These are phyloP conservation scores for Calliopsis andreniformis DNA, from an alignment of 1,140 invertebrate species.

Conservation along the genomic window DNA sequence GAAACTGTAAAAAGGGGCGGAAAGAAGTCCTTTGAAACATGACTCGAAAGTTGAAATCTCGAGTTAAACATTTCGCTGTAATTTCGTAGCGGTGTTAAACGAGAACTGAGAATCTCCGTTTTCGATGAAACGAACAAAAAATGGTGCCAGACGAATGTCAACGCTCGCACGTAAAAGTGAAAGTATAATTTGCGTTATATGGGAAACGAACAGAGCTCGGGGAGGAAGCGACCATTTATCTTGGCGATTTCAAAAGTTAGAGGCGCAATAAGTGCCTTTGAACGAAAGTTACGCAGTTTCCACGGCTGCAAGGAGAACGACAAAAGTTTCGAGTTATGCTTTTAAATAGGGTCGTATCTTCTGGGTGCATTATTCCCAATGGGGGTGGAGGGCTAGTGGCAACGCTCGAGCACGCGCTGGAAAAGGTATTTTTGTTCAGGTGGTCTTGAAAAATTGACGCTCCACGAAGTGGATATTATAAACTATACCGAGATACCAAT, in stretches of 20 bases:
- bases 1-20: not conserved
- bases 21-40: not conserved
- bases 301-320: not conserved
- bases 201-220: not conserved
- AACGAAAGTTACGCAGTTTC: conserved; percentile 30
- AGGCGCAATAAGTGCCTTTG: conserved; percentile 1
- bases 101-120: not conserved
- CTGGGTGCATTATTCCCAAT: not conserved
- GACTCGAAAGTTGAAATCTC: not conserved
- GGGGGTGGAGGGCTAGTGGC: not conserved
- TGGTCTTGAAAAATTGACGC: too few relatives aligned
- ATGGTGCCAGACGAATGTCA: not conserved
- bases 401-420: not conserved
- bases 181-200: conserved; percentile 8
- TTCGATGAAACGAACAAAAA: not conserved
- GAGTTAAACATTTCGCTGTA: not conserved
- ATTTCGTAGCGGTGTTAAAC: not conserved
- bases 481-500: not conserved
- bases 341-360: conserved; percentile 17
- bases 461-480: too few relatives aligned
- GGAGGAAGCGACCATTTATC: conserved; percentile 4
- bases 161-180: not conserved
- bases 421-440: not conserved
- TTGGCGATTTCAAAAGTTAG: conserved; percentile 3
- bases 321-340: conserved; percentile 13